Evolutionary conservation across 2,797 vertebrate species (phyloP).

Genomic region (Geotrypetes seraphini): DNA sequence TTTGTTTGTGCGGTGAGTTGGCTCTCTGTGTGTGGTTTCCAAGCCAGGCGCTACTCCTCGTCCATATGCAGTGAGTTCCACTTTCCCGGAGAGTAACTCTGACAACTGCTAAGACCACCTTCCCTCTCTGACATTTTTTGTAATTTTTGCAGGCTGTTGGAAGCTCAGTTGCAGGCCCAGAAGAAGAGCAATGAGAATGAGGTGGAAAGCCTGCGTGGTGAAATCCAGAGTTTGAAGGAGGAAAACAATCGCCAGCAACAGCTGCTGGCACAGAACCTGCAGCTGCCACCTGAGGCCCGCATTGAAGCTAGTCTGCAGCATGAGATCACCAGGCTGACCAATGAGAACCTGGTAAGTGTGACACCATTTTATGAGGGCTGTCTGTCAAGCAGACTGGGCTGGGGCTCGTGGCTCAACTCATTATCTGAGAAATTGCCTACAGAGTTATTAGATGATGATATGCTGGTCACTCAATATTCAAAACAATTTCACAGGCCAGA

Average conservation of each 20-base stretch:
- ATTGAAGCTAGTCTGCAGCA: constrained; percentile 96
- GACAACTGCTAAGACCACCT: constrained; percentile 10
- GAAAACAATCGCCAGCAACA: constrained; percentile 96
- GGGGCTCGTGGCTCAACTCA: no score
- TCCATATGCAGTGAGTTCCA: no score
- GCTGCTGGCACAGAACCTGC: constrained; percentile 89
- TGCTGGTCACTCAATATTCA: no score
- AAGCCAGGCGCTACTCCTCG: no score
- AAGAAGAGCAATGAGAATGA: constrained; percentile 79
- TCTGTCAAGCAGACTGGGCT: no score
- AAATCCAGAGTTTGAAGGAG: constrained; percentile 89
- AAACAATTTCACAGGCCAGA: no score
- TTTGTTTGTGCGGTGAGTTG: no score
- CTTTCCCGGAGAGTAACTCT: constrained; percentile 22
- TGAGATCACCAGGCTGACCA: constrained; percentile 93
- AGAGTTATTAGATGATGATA: no score
- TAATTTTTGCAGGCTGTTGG: constrained; percentile 67
- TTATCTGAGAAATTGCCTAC: no score
- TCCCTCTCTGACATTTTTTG: background rate
- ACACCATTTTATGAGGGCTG: no score
- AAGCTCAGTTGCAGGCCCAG: constrained; percentile 88
- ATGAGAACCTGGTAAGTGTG: constrained; percentile 84
- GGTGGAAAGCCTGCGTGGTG: constrained; percentile 74
- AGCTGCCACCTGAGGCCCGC: constrained; percentile 89
- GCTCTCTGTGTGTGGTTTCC: no score